Percentiles rank a stretch among this genome's conserved stretches.
Evolutionary conservation across 2,113 vertebrate genomes (phyloP).

Genomic region (Grus americana): DNA sequence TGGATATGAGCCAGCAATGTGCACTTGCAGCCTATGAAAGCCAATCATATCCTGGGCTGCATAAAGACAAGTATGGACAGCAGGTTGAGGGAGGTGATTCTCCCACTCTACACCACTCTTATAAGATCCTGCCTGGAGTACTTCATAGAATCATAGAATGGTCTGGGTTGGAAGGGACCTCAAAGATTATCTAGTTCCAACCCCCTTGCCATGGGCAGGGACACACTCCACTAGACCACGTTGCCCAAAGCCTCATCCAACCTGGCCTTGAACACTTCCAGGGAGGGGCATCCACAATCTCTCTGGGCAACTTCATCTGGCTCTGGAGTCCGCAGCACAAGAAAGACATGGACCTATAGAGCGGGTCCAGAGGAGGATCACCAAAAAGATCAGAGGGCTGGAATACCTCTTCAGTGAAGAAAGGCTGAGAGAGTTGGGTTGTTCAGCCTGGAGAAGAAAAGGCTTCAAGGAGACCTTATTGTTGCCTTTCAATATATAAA

Average conservation of each 20-base stretch:
- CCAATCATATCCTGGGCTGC: background rate
- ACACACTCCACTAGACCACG: no score
- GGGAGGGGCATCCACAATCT: no score
- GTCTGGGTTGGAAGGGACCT: no score
- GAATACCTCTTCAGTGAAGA: background rate
- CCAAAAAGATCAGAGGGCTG: background rate
- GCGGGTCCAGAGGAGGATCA: background rate
- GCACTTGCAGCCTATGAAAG: background rate
- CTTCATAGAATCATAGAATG: no score
- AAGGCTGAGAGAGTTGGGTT: background rate
- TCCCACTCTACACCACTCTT: background rate
- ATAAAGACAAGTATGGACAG: background rate
- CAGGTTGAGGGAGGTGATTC: background rate
- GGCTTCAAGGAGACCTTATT: no score
- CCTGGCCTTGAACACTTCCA: no score
- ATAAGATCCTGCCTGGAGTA: background rate
- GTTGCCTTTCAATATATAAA: background rate
- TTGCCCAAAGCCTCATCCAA: no score
- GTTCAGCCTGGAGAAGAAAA: background rate
- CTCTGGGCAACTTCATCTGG: background rate
- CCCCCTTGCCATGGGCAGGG: no score
- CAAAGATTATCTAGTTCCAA: no score
- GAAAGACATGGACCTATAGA: background rate
- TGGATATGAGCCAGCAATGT: fast-evolving
- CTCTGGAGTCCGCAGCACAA: background rate